Conservation (phyloP, 30 jellyfish, hydroid and myxozoan genomes). For the Nemopilema nomurai region DNA sequence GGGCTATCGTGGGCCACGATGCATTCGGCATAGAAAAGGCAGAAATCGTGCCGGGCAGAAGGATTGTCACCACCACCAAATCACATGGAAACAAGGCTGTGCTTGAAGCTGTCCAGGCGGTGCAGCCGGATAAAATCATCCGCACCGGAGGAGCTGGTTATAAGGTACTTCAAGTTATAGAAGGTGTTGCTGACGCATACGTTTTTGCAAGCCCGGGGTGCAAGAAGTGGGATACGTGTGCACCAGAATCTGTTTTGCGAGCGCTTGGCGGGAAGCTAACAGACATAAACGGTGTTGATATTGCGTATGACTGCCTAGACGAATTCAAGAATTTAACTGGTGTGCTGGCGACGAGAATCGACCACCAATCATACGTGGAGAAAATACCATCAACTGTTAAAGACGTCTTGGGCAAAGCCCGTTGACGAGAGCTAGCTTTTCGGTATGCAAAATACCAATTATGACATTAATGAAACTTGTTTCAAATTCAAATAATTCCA, state of each 20-base stretch:
- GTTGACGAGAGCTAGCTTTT: background rate
- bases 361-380: conserved; percentile 77
- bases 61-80: conserved; percentile 85
- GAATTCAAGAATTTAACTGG: conserved; percentile 80
- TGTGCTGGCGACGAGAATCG: conserved; percentile 76
- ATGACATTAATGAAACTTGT: no score
- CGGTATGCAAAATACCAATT: no score
- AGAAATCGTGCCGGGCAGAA: conserved; percentile 69
- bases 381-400: conserved; percentile 71
- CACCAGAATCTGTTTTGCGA: conserved; percentile 91
- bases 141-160: conserved; percentile 96
- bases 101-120: conserved; percentile 79
- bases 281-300: conserved; percentile 68
- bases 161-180: conserved; percentile 83
- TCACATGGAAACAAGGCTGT: conserved; percentile 85
- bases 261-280: conserved; percentile 94
- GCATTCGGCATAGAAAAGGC: conserved; percentile 74
- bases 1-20: conserved; percentile 95
- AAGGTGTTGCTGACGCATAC: conserved; percentile 97
- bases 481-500: no score
- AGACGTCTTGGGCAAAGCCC: conserved; percentile 26
- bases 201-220: conserved; percentile 95
- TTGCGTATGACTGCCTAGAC: conserved; percentile 58
- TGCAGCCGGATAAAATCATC: conserved; percentile 70
- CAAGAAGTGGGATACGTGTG: conserved; percentile 99